Percentiles rank a stretch among this genome's conserved stretches.
Conservation (phyloP, 2,888 invertebrate genomes). For the Microctonus brassicae region DNA sequence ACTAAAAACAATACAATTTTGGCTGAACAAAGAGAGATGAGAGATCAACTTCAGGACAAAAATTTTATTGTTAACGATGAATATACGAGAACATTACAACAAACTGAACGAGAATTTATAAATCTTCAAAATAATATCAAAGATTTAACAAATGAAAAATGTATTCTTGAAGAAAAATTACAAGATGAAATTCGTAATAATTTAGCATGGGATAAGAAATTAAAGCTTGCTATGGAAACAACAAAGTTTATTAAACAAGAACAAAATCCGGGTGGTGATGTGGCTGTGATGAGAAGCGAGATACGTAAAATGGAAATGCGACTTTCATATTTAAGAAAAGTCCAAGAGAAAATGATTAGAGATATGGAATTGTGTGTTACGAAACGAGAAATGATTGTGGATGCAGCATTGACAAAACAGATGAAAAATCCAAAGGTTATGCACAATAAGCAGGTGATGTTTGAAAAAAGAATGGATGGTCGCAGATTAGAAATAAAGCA, state of each 20-base stretch:
- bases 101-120: conserved; percentile 78
- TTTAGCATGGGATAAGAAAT: conserved; percentile 86
- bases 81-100: conserved; percentile 73
- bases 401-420: conserved; percentile 73
- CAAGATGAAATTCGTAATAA: conserved; percentile 77
- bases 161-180: conserved; percentile 75
- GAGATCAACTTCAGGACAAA: conserved; percentile 72
- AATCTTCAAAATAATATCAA: conserved; percentile 79
- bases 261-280: conserved; percentile 77
- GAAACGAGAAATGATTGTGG: conserved; percentile 76
- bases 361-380: conserved; percentile 78
- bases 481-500: conserved; percentile 74
- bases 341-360: conserved; percentile 74
- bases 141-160: conserved; percentile 77
- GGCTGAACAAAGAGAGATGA: conserved; percentile 72
- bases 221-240: conserved; percentile 79
- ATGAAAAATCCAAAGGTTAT: conserved; percentile 70
- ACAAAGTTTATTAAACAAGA: conserved; percentile 79
- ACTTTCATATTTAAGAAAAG: conserved; percentile 71
- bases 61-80: conserved; percentile 73
- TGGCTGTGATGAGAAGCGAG: conserved; percentile 82
- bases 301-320: conserved; percentile 87
- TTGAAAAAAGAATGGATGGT: conserved; percentile 74
- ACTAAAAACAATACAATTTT: conserved; percentile 68
- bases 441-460: conserved; percentile 71